phyloP scores from a whole-genome alignment of 1,140 invertebrate species.

The Drosophila azteca region DNA sequence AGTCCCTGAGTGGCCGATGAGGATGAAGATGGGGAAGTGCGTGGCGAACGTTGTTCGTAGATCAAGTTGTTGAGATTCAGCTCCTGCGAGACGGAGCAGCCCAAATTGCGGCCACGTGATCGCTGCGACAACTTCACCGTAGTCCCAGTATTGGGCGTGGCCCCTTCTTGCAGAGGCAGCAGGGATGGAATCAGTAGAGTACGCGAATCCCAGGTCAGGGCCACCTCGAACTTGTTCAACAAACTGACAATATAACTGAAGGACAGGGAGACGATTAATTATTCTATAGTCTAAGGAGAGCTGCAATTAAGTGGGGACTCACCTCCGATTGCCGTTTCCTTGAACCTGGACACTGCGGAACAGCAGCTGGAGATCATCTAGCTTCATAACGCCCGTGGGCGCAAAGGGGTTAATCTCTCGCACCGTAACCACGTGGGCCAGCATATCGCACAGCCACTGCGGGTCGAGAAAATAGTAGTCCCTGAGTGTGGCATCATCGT shows the following conservation, averaged over 20 bases:
- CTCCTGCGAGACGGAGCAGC: constrained; percentile 75
- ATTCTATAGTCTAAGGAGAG: too few species aligned
- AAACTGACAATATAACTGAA: constrained; percentile 92
- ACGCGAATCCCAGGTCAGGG: constrained; percentile 97
- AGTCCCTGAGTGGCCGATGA: constrained; percentile 38
- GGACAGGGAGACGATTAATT: neutral
- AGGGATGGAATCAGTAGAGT: constrained; percentile 96
- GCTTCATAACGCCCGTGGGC: constrained; percentile 95
- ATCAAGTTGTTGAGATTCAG: constrained; percentile 69
- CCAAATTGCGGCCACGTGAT: constrained; percentile 85
- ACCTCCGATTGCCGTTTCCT: constrained; percentile 84
- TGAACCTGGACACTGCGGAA: constrained; percentile 88
- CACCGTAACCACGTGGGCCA: constrained; percentile 98
- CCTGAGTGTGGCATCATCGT: constrained; percentile 97
- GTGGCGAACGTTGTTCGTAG: constrained; percentile 55
- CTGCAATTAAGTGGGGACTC: neutral
- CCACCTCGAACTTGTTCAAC: constrained; percentile 98
- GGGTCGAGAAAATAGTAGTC: constrained; percentile 95
- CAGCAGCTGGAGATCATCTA: constrained; percentile 96
- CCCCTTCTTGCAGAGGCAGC: constrained; percentile 91
- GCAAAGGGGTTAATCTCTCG: constrained; percentile 98
- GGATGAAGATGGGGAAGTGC: constrained; percentile 11
- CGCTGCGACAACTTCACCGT: constrained; percentile 87
- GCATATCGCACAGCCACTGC: constrained; percentile 99
- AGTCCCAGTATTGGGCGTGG: constrained; percentile 84